A percentile compares a stretch with the other conserved stretches of the same genome.
Conservation (phyloP, 2,797 vertebrate species). For the Natrix natrix region DNA sequence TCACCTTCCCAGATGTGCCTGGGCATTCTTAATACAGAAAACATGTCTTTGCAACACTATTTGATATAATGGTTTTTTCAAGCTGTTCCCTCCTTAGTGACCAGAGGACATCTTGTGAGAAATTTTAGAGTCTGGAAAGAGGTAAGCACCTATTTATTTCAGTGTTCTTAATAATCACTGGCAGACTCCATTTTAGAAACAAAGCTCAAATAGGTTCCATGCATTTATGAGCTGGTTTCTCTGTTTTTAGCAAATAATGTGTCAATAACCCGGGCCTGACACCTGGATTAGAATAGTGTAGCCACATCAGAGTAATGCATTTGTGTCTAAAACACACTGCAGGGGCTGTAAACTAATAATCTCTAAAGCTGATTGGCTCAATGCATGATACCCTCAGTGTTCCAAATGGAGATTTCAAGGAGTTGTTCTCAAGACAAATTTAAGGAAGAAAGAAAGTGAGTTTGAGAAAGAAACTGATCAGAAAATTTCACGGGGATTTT, state of each 20-base stretch:
- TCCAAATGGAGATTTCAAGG: background rate
- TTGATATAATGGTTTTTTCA: background rate
- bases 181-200: background rate
- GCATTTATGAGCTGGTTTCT: background rate
- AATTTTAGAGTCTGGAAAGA: background rate
- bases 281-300: background rate
- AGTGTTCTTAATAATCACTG: background rate
- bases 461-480: rapidly evolving
- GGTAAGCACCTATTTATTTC: background rate
- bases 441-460: constrained; percentile 25
- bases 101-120: background rate
- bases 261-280: constrained; percentile 24
- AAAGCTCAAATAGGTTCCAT: background rate
- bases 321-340: constrained; percentile 7
- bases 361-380: background rate
- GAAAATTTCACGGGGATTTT: background rate
- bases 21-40: background rate
- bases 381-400: background rate
- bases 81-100: background rate
- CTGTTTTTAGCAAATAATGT: constrained; percentile 15
- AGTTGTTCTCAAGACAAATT: background rate
- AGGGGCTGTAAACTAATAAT: background rate
- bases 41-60: background rate
- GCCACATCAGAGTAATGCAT: constrained; percentile 5
- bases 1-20: background rate